phyloP scores from a whole-genome alignment of 2,797 vertebrate species.

The Phataginus tetradactyla region DNA sequence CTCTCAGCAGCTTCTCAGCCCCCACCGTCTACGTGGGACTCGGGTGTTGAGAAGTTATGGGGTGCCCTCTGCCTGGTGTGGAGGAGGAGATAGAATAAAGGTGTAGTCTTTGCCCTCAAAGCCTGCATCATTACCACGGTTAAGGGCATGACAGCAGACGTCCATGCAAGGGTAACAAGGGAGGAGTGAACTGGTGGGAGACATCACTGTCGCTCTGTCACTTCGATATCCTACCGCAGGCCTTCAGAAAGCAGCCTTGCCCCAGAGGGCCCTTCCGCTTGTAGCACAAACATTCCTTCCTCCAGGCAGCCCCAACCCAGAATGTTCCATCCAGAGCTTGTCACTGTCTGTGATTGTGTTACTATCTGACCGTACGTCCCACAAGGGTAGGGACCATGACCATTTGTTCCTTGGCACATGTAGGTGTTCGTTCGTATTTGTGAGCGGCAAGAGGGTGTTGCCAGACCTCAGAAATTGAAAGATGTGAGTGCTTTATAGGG shows the following conservation, averaged over 20 bases:
- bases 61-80: neutral
- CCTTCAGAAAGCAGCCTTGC: neutral
- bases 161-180: rapidly evolving
- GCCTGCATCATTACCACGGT: rapidly evolving
- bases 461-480: neutral
- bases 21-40: neutral
- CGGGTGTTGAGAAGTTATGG: neutral
- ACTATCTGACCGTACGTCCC: neutral
- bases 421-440: neutral
- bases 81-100: neutral
- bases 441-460: neutral
- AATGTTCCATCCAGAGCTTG: neutral
- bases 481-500: neutral
- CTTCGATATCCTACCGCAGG: neutral
- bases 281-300: neutral
- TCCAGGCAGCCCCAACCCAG: neutral
- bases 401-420: neutral
- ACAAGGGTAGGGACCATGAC: neutral
- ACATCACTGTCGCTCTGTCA: rapidly evolving
- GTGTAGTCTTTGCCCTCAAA: neutral
- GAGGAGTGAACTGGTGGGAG: neutral
- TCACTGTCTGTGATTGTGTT: neutral
- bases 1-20: neutral
- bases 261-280: neutral
- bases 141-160: neutral